These are phyloP conservation scores for Agriopis marginaria DNA, from an alignment of 2,888 invertebrate species.

Conservation along the genomic window DNA sequence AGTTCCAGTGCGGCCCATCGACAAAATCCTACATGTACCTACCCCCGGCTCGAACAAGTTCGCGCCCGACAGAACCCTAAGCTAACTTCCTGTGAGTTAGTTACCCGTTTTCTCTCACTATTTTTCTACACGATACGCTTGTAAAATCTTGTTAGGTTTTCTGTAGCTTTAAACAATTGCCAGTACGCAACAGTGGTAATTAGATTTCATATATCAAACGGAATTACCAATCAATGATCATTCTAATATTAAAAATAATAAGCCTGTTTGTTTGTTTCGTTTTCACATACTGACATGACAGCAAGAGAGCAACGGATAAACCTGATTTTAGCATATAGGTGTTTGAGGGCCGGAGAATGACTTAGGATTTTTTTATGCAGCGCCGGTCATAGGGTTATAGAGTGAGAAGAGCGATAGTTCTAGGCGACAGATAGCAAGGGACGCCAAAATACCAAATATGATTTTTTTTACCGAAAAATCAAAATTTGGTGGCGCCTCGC, in stretches of 20 bases:
- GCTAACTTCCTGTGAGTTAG: conserved; percentile 54
- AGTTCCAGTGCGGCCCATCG: not conserved
- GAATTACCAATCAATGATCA: not conserved
- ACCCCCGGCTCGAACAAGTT: conserved; percentile 17
- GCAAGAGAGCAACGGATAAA: too few relatives aligned
- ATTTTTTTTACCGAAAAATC: too few relatives aligned
- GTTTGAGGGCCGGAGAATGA: too few relatives aligned
- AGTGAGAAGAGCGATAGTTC: too few relatives aligned
- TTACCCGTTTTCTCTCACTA: conserved; percentile 48
- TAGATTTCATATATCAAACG: conserved; percentile 13
- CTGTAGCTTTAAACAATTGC: conserved; percentile 33
- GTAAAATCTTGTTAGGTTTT: conserved; percentile 42
- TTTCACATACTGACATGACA: too few relatives aligned
- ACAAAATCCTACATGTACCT: conserved; percentile 19
- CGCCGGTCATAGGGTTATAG: too few relatives aligned
- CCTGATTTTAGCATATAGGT: too few relatives aligned
- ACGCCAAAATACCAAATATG: too few relatives aligned
- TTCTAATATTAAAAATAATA: not conserved
- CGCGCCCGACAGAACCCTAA: conserved; percentile 45
- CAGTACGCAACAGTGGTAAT: conserved; percentile 17
- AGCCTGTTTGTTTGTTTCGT: too few relatives aligned
- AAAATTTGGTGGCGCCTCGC: too few relatives aligned
- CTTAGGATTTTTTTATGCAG: too few relatives aligned
- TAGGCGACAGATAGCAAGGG: too few relatives aligned
- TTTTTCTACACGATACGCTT: conserved; percentile 42